Evolutionary conservation across 2,113 vertebrate genomes (phyloP).

Genomic region (Axis porcinus): DNA sequence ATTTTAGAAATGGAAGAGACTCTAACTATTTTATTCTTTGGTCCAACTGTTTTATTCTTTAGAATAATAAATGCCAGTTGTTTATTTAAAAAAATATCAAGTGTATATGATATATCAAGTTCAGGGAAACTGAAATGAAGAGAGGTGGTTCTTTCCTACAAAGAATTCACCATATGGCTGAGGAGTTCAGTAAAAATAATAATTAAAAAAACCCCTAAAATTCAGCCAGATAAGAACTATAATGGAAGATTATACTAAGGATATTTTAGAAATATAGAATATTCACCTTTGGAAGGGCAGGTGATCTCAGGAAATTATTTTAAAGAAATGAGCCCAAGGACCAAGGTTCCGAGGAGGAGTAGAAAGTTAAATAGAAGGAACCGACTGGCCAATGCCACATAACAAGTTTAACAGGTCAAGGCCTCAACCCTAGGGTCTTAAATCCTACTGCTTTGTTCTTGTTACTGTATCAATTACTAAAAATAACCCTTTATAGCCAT

Average conservation of each 20-base stretch:
- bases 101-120: not conserved
- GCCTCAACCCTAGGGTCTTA: not conserved
- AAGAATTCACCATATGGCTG: not conserved
- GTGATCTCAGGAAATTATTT: not conserved
- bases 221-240: not conserved
- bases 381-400: not conserved
- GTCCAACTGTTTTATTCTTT: not conserved
- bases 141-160: not conserved
- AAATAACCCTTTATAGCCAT: not conserved
- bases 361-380: not conserved
- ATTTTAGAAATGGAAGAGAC: not conserved
- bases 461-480: not conserved
- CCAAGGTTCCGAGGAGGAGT: not conserved
- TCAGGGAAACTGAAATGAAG: constrained; percentile 26
- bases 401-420: not conserved
- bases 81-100: not conserved
- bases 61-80: not conserved
- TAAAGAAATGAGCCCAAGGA: not conserved
- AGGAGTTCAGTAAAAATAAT: not conserved
- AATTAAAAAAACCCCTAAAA: not conserved
- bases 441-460: not conserved
- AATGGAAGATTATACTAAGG: not conserved
- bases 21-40: not conserved
- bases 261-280: not conserved
- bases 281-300: not conserved